A percentile compares a stretch with the other conserved stretches of the same genome.
phyloP scores from a whole-genome alignment of 2,888 invertebrate species.

The Neoscelio sp. region DNA sequence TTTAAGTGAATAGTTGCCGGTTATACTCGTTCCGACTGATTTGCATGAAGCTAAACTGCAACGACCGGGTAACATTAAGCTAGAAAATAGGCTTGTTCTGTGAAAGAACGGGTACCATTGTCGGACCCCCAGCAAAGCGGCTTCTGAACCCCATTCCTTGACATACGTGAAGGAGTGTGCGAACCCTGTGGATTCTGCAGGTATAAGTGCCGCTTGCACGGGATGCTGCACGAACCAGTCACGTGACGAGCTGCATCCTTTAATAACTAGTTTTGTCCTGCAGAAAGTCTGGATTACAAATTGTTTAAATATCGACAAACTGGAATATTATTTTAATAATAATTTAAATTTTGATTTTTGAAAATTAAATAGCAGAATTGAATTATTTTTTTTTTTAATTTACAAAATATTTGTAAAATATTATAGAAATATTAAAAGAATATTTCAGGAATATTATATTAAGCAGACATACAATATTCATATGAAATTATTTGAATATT shows the following conservation, averaged over 20 bases:
- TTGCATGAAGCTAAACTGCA: conserved; percentile 81
- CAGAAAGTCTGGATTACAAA: conserved; percentile 18
- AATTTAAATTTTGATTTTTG: too few relatives aligned
- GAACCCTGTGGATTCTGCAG: conserved; percentile 70
- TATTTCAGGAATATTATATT: too few relatives aligned
- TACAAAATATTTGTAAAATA: too few relatives aligned
- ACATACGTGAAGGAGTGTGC: conserved; percentile 62
- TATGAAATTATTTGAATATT: too few relatives aligned
- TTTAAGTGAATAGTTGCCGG: conserved; percentile 68
- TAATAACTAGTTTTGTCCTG: conserved; percentile 27
- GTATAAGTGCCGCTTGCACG: conserved; percentile 41
- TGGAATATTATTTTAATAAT: too few relatives aligned
- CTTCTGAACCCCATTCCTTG: conserved; percentile 71
- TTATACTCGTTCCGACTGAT: conserved; percentile 76
- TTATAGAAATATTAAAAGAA: too few relatives aligned
- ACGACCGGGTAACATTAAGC: conserved; percentile 70
- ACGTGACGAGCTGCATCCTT: conserved; percentile 58
- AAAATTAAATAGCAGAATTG: too few relatives aligned
- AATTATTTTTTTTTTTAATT: too few relatives aligned
- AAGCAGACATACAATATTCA: too few relatives aligned
- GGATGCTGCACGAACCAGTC: conserved; percentile 56
- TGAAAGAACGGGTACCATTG: conserved; percentile 76
- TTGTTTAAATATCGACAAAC: conserved; percentile 12
- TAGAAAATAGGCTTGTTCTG: conserved; percentile 71
- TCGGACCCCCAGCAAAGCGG: conserved; percentile 81